Evolutionary conservation across 2,113 vertebrate species (phyloP), one percentile per base, ranked within the genome.

Genomic region (Chamaetylas fuelleborni): DNA sequence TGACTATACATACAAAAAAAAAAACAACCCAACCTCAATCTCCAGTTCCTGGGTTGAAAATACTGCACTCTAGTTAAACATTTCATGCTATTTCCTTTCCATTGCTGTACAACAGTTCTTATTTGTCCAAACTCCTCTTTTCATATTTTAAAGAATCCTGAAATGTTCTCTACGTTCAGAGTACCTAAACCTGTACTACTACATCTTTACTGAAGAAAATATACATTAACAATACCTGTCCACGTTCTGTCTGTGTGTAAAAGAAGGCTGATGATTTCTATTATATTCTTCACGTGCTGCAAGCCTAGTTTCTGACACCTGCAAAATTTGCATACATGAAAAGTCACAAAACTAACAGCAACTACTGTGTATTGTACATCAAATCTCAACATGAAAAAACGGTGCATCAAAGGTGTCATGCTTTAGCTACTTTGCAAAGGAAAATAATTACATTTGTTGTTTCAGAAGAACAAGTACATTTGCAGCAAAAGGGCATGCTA

Each of bases 271-370:
- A 90, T 92, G 98, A 31, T 66, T 98, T 94, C 69, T 97, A 48
- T 98, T 99, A 80, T 98, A 97, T 48, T 97, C 97, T 90, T 99
- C 98, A 96, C 99, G 97, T n/a, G 98, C 98, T 93, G 96, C 93
- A 73, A 98, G 98, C 57, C 98, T 98, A 13, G 96, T 90, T 95
- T 98, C 98, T 3, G 99, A 99, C 80, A 99, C 97, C 99, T 99
- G 92, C n/a, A 96, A 96, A 86, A 95, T 13, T 74, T 24, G 43
- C 9, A 34, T 3, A 26, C 6, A 28, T 22, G 62, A 36, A 8
- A 88, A 67, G 13, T 81, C 78, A 86, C 7, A 92, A 78, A 83
- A 12, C 0, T 0, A 84, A 66, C 6, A 80, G 45, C 4, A 20
- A 73, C 11, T 5, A 0, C 14, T 60, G 31, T n/a, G 5, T 34